Evolutionary conservation across 2,888 invertebrate species (phyloP).

Genomic region (Phengaris alcon): DNA sequence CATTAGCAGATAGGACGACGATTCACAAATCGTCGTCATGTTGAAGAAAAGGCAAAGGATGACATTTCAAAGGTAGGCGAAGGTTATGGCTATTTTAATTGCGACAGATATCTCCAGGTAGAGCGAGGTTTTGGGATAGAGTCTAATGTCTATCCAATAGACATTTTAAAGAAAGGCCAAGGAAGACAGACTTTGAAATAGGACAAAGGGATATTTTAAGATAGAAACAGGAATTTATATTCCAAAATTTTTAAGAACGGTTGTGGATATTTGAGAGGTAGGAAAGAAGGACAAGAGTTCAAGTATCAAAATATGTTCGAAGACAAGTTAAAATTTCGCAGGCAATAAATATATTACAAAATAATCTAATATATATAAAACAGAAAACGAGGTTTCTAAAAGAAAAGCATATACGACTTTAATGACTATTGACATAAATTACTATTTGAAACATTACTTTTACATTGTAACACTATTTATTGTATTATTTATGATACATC

Average conservation of each 20-base stretch:
- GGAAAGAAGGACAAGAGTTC: neutral
- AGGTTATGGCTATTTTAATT: too few species aligned
- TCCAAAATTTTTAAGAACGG: neutral
- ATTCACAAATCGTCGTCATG: neutral
- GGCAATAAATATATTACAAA: too few species aligned
- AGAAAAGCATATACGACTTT: neutral
- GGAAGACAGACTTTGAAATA: too few species aligned
- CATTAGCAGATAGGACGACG: constrained; percentile 32
- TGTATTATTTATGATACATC: too few species aligned
- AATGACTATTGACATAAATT: too few species aligned
- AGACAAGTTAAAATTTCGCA: neutral
- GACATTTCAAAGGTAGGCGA: neutral
- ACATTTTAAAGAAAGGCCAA: too few species aligned
- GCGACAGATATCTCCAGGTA: too few species aligned
- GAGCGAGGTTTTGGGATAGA: too few species aligned
- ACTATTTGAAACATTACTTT: too few species aligned
- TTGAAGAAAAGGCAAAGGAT: neutral
- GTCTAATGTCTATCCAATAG: too few species aligned
- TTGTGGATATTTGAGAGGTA: neutral
- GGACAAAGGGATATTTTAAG: neutral
- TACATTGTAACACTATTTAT: too few species aligned
- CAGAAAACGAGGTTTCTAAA: neutral
- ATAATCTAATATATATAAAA: too few species aligned
- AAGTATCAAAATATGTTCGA: neutral
- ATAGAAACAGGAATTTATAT: neutral